Evolutionary conservation across 1,140 invertebrate genomes (phyloP), one percentile per base, ranked within the genome.

Genomic region (Bombus soroeensis): DNA sequence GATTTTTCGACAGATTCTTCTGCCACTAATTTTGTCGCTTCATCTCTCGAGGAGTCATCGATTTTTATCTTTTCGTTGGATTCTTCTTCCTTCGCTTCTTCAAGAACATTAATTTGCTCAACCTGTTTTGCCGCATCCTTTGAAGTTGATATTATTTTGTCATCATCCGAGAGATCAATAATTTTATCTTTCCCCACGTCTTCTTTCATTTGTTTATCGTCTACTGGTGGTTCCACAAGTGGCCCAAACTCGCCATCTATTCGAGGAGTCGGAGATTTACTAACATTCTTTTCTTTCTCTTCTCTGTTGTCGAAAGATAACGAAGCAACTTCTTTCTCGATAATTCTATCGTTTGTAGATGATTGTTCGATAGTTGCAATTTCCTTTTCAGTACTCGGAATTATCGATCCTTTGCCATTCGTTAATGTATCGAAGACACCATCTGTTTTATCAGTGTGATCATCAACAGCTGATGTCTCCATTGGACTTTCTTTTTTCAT

Each of bases 1-100:
- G 68, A 64, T 68, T 81, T 59, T 37, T 85, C 41, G n/a, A 18
- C 3, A 37, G 32, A 1, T 75, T 76, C 68, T 77, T 32, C 64
- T 34, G 37, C 32, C 6, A 53, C 2, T 37, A 41, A 12, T 39
- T 22, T 34, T 28, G 2, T 37, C 8, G 10, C 32, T 85, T 71
- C 32, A 8, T 47, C 43, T 53, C 68, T 34, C 2, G 37, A 32
- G 5, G 8, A 3, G 15, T 70, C 22, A 18, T 39, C 34, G 2
- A 5, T 3, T 28, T 68, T 1, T n/a, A 41, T 10, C 0, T 15
- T 53, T 37, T 43, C 37, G 12, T 15, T 53, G 1, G 18, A 12
- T 37, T 66, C 5, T 15, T 32, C 15, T 32, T 3, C 10, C 57
- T 80, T 57, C 12, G 22, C 6, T 32, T 71, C 57, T 57, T 3